Evolutionary conservation across 1,140 invertebrate species (phyloP).

Genomic region (Alviniconcha marisindica): DNA sequence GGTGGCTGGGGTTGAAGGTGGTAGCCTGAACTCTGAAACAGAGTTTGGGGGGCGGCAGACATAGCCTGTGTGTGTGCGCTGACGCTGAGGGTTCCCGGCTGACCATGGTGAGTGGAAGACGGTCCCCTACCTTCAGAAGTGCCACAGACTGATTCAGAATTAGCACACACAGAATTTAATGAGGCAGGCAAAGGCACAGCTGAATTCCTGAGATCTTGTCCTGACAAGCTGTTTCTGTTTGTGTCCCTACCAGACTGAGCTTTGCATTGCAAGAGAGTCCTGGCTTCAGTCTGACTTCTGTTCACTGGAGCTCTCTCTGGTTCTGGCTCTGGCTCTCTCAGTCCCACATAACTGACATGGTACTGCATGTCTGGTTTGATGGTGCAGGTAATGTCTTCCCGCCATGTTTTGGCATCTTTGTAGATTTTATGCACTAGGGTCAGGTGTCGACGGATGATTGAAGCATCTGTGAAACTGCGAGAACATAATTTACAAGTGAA

Average conservation of each 20-base stretch:
- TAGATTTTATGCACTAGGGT: conserved; percentile 67
- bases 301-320: background rate
- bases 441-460: conserved; percentile 68
- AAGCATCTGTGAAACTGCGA: conserved; percentile 78
- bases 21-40: background rate
- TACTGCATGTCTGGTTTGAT: conserved; percentile 42
- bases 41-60: no score
- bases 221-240: background rate
- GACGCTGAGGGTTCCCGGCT: no score
- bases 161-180: no score
- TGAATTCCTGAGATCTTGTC: background rate
- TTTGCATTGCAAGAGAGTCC: background rate
- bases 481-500: conserved; percentile 81
- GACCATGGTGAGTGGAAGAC: no score
- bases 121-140: no score
- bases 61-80: no score
- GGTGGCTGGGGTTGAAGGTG: background rate
- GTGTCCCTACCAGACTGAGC: background rate
- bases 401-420: conserved; percentile 60
- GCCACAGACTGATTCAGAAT: no score
- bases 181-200: no score
- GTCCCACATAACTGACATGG: conserved; percentile 39
- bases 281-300: background rate
- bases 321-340: background rate
- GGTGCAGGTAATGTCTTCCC: conserved; percentile 59